Evolutionary conservation across 2,797 vertebrate species (phyloP).

Genomic region (Macropus fuliginosus): DNA sequence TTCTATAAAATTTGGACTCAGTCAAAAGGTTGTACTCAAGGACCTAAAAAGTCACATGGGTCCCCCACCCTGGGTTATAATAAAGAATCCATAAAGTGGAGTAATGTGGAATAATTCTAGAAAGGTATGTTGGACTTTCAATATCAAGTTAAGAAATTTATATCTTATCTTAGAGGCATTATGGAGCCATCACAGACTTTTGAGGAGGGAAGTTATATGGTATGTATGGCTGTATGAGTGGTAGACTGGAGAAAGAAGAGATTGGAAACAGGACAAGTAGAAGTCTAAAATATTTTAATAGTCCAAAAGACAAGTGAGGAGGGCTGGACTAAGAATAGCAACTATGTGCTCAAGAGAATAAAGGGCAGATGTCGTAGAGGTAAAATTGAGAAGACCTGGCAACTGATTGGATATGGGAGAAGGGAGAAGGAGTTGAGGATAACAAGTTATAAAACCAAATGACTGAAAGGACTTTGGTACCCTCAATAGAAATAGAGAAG

Average conservation of each 20-base stretch:
- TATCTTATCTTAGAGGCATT: neutral
- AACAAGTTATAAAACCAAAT: neutral
- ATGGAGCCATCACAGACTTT: neutral
- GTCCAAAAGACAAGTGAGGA: neutral
- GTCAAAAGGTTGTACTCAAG: too few species aligned
- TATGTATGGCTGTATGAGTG: neutral
- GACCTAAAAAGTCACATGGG: too few species aligned
- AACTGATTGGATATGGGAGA: neutral
- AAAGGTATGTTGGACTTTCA: neutral
- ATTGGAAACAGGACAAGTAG: neutral
- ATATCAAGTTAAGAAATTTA: neutral
- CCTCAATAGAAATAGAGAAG: too few species aligned
- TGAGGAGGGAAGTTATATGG: neutral
- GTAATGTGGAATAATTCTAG: neutral
- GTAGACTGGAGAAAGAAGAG: neutral
- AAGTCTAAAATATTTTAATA: neutral
- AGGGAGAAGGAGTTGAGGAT: neutral
- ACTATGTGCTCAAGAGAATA: neutral
- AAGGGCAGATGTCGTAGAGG: neutral
- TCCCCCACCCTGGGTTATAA: neutral
- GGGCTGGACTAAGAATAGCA: neutral
- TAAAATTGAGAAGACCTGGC: neutral
- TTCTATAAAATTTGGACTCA: too few species aligned
- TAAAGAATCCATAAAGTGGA: neutral
- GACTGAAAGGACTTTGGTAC: too few species aligned